Base-by-base conservation (phyloP, 2,797 vertebrate species). In the Silurus lanzhouensis region DNA sequence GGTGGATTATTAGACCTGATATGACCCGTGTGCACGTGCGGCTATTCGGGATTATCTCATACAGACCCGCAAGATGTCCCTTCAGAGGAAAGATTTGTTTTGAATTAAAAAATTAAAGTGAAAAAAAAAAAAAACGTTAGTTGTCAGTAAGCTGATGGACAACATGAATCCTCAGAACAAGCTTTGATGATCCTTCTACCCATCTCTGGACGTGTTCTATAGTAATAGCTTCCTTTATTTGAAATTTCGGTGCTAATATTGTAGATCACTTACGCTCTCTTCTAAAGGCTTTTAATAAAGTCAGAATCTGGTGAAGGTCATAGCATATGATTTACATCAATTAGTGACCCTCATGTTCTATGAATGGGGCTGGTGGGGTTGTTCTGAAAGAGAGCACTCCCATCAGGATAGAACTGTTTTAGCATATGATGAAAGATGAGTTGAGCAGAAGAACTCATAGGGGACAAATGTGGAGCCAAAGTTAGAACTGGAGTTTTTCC, bases 31-130 rank as follows among this genome's bases (percentile, higher is more conserved):
- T 63, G 38, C 66, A 63, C 17, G 5, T 61, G 31, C 8, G 68
- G 68, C 64, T 81, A 44, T 46, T 67, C 38, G 7, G 46, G 78
- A 80, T 81, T 48, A 81, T 61, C 46, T 72, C 52, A 63, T 64
- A 44, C 14, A 25, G 27, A 8, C 27, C 0, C 5, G 48, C 27
- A 55, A 10, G 57, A 60, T 19, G 44, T 63, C 60, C 22, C 17
- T 52, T 80, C 7, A 61, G 13, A 61, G 48, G 57, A 13, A 60
- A 57, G 75, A 38, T 38, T 38, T 38, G 38, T 38, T 38, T 38
- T 38, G 38, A 38, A 38, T 38, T 38, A 38, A 38, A 38, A 68
- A 17, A 38, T 17, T 19, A 38, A 38, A 38, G 38, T 0, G 15
- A 2, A 19, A 44, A 70, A 70, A 31, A 0, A 31, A 31, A 3